phyloP scores from a whole-genome alignment of 2,888 invertebrate species.

The Andricus quercusramuli region DNA sequence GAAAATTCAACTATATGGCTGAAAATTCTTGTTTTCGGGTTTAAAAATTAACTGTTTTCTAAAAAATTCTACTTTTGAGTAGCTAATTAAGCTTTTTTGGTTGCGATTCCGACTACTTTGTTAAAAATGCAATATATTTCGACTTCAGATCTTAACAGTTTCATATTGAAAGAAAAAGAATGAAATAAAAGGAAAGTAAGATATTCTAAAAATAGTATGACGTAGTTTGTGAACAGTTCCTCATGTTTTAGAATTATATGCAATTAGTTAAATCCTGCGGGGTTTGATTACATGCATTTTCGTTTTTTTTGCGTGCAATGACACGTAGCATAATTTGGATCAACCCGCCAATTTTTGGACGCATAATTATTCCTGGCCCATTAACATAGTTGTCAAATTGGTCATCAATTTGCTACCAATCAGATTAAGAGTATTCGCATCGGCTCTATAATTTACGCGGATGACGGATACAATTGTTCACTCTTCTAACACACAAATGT shows the following conservation, averaged over 20 bases:
- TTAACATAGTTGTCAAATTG: constrained; percentile 6
- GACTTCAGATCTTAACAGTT: no score
- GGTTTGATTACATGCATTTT: neutral
- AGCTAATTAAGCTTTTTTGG: no score
- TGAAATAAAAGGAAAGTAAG: no score
- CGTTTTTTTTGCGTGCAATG: neutral
- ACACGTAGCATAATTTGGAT: neutral
- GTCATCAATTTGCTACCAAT: constrained; percentile 12
- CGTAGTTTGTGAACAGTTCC: no score
- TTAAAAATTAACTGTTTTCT: no score
- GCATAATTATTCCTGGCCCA: constrained; percentile 8
- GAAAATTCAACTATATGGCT: no score
- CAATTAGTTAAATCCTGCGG: neutral
- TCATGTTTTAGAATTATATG: neutral
- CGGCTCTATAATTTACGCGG: constrained; percentile 8
- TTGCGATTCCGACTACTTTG: no score
- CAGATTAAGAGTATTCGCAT: constrained; percentile 9
- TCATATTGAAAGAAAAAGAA: no score
- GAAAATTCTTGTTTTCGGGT: no score
- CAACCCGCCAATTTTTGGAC: neutral
- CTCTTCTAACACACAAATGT: neutral
- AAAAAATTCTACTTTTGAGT: no score
- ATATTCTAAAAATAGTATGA: no score
- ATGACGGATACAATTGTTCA: neutral
- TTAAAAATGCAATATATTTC: no score